Percentiles rank a stretch among this genome's conserved stretches.
Evolutionary conservation across 2,888 invertebrate genomes (phyloP).

Genomic region (Catocala fraxini): DNA sequence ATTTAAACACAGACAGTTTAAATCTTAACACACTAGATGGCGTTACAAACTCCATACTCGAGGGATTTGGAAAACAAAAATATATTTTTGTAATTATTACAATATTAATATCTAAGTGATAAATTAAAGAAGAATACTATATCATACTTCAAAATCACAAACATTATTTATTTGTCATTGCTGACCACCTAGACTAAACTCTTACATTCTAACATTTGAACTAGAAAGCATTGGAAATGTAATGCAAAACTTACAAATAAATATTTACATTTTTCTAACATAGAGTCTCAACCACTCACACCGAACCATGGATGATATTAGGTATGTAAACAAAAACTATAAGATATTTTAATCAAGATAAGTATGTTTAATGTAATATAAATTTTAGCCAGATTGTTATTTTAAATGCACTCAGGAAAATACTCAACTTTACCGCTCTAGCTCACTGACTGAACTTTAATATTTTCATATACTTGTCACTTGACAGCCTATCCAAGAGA

Average conservation of each 20-base stretch:
- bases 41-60: slow-evolving; percentile 28
- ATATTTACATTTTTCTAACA: slow-evolving; percentile 50
- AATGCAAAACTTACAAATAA: slow-evolving; percentile 56
- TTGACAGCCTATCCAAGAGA: neutral
- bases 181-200: slow-evolving; percentile 45
- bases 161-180: slow-evolving; percentile 53
- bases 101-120: slow-evolving; percentile 30
- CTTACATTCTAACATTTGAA: slow-evolving; percentile 66
- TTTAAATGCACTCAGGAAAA: slow-evolving; percentile 45
- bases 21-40: slow-evolving; percentile 45
- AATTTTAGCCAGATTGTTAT: slow-evolving; percentile 19
- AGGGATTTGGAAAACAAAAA: slow-evolving; percentile 25
- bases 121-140: slow-evolving; percentile 41
- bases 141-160: slow-evolving; percentile 56
- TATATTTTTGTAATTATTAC: slow-evolving; percentile 20
- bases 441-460: slow-evolving; percentile 20
- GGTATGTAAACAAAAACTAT: slow-evolving; percentile 16
- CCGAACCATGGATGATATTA: slow-evolving; percentile 25
- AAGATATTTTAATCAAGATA: slow-evolving; percentile 1
- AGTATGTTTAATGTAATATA: neutral
- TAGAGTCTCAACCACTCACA: slow-evolving; percentile 28
- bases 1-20: slow-evolving; percentile 20
- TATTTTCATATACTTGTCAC: neutral
- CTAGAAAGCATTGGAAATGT: slow-evolving; percentile 79
- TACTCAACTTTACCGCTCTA: slow-evolving; percentile 13